phyloP scores from a whole-genome alignment of 2,113 vertebrate genomes.

The Zingel zingel region DNA sequence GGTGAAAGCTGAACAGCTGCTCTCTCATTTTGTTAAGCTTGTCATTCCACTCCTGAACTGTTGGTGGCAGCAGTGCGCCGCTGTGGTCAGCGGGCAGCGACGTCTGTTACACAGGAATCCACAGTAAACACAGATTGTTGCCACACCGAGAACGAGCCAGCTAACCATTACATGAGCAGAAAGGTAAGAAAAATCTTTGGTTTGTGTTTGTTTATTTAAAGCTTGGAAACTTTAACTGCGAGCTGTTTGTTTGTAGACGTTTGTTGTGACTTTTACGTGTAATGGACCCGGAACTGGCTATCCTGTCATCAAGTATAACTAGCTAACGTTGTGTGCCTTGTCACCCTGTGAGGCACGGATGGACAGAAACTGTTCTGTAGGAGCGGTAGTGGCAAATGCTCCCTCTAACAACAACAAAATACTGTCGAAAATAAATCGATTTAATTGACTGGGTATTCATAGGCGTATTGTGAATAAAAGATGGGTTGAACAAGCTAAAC shows the following conservation, averaged over 20 bases:
- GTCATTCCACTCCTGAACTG: constrained; percentile 62
- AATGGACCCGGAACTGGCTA: not conserved
- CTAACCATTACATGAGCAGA: not conserved
- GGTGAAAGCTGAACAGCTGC: constrained; percentile 45
- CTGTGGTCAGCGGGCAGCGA: not conserved
- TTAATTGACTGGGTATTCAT: accelerated
- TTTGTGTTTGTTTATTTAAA: accelerated
- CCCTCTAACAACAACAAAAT: not conserved
- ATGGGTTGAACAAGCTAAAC: not conserved
- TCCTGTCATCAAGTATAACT: not conserved
- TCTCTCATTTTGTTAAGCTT: not conserved
- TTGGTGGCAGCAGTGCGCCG: constrained; percentile 45
- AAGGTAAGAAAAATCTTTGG: constrained; percentile 36
- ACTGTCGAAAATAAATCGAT: not conserved
- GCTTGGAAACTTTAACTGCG: accelerated
- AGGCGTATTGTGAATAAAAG: not conserved
- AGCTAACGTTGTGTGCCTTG: constrained; percentile 2
- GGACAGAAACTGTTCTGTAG: not conserved
- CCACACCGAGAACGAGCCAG: not conserved
- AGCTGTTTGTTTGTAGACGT: accelerated
- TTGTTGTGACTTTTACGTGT: not conserved
- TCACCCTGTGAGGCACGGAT: not conserved
- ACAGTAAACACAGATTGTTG: constrained; percentile 60
- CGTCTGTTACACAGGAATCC: not conserved
- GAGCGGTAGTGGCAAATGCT: not conserved